Percentiles rank a stretch among this genome's conserved stretches.
These are phyloP conservation scores for Dicaeum eximium DNA, from an alignment of 2,113 vertebrate species.

Conservation along the genomic window DNA sequence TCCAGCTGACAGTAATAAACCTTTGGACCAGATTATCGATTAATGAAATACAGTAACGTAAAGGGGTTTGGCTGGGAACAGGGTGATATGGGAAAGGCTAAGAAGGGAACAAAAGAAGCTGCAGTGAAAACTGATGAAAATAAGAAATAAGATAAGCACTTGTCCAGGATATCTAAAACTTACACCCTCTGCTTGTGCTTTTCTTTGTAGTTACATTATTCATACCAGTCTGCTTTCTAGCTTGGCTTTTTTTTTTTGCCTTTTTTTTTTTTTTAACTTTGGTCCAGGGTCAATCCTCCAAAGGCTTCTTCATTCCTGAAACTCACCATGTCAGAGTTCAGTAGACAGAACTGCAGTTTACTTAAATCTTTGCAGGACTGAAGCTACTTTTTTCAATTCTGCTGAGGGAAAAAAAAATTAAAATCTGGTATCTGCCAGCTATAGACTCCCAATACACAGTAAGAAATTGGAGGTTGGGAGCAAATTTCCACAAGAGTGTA, in stretches of 20 bases:
- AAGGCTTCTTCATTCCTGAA: constrained; percentile 8
- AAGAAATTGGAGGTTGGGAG: background rate
- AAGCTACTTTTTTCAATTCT: background rate
- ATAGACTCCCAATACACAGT: background rate
- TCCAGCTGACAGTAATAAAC: background rate
- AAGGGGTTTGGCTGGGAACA: background rate
- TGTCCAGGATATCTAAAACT: background rate
- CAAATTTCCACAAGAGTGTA: background rate
- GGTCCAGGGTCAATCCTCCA: background rate
- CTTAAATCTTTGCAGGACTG: background rate
- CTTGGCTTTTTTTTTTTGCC: too few relatives aligned
- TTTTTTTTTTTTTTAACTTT: background rate
- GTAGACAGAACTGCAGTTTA: background rate
- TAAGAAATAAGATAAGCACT: background rate
- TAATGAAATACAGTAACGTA: background rate
- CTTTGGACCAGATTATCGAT: constrained; percentile 13
- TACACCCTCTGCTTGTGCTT: background rate
- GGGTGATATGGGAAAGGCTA: background rate
- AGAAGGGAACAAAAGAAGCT: background rate
- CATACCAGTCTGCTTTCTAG: background rate
- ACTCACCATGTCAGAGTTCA: background rate
- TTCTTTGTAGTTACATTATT: background rate
- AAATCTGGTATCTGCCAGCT: background rate
- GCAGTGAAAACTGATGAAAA: background rate
- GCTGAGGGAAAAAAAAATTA: background rate